phyloP scores from a whole-genome alignment of 2,113 vertebrate species.

The Macheiramphus alcinus region DNA sequence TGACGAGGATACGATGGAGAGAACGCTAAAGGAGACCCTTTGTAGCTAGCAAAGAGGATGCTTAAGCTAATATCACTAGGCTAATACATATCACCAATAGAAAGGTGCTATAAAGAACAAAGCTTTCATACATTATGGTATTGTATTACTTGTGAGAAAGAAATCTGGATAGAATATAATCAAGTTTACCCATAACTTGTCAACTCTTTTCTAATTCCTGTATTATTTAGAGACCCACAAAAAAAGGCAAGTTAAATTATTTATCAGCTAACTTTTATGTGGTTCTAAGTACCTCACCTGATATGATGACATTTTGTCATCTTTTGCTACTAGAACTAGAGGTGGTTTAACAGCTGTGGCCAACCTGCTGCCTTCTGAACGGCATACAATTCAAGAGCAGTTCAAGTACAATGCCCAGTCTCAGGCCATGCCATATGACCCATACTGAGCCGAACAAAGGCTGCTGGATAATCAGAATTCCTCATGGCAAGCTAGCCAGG shows the following conservation, averaged over 20 bases:
- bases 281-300: neutral
- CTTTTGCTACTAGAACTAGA: neutral
- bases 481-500: neutral
- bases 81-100: neutral
- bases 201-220: neutral
- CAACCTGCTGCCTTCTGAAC: neutral
- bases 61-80: neutral
- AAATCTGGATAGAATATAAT: neutral
- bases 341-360: neutral
- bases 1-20: neutral
- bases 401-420: neutral
- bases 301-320: neutral
- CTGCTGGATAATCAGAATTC: neutral
- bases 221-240: neutral
- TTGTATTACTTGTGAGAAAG: neutral
- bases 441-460: neutral
- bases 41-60: neutral
- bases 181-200: neutral
- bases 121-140: neutral
- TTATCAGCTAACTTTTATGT: neutral
- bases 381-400: neutral
- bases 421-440: neutral
- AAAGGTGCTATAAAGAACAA: neutral
- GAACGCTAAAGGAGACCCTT: neutral
- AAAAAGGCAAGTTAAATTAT: neutral